A percentile compares a stretch with the other conserved stretches of the same genome.
Evolutionary conservation across 1,140 invertebrate species (phyloP).

Genomic region (Ceratitis capitata): DNA sequence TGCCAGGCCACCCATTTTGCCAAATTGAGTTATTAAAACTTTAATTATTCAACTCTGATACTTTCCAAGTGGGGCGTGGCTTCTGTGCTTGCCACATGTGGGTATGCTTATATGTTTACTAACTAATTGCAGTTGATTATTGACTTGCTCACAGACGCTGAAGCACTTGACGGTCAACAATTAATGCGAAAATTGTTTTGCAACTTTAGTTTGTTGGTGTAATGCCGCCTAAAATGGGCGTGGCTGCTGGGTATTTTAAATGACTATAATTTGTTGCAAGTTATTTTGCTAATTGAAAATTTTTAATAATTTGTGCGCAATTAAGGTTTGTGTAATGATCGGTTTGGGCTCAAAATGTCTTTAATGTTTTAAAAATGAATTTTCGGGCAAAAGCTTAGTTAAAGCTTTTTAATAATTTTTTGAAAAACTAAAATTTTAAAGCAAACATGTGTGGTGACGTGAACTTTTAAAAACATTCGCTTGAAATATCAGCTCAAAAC

Average conservation of each 20-base stretch:
- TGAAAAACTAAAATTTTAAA: no score
- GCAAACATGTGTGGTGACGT: no score
- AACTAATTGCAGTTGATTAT: slow-evolving; percentile 9
- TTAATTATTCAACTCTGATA: neutral
- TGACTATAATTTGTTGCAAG: neutral
- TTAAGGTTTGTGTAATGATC: no score
- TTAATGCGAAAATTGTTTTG: neutral
- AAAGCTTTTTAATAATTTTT: no score
- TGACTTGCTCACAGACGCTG: neutral
- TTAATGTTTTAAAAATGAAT: no score
- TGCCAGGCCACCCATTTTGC: neutral
- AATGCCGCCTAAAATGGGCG: neutral
- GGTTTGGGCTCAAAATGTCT: no score
- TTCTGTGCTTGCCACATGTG: neutral
- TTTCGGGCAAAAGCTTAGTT: no score
- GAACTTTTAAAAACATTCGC: no score
- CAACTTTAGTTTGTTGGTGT: neutral
- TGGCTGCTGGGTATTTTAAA: neutral
- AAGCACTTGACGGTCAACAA: neutral
- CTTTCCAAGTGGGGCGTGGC: neutral
- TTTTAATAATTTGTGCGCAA: no score
- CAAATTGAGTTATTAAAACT: slow-evolving; percentile 30
- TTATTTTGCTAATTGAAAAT: neutral
- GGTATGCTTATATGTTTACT: neutral
- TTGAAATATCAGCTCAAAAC: no score